These are phyloP conservation scores for Polyploca ridens DNA, from an alignment of 2,888 invertebrate genomes.

Conservation along the genomic window DNA sequence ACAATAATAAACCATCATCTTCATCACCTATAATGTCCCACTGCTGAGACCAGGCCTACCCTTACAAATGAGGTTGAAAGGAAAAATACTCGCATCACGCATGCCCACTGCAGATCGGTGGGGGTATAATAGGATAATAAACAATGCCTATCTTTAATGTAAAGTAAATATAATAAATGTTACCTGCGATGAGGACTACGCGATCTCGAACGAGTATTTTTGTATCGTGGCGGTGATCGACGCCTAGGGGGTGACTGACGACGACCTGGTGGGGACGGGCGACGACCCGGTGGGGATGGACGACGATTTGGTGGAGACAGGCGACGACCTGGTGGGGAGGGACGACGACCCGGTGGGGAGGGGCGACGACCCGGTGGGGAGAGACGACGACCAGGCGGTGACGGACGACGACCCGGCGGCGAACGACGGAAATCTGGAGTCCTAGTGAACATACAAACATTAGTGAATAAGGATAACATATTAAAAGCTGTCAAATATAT, in stretches of 20 bases:
- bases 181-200: slow-evolving; percentile 25
- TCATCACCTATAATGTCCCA: too few relatives aligned
- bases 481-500: too few relatives aligned
- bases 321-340: slow-evolving; percentile 22
- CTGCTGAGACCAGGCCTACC: too few relatives aligned
- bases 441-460: background rate
- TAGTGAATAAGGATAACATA: too few relatives aligned
- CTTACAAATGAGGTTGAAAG: too few relatives aligned
- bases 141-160: too few relatives aligned
- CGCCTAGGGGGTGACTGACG: slow-evolving; percentile 24
- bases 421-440: slow-evolving; percentile 20
- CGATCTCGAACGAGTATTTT: slow-evolving; percentile 24
- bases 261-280: slow-evolving; percentile 22
- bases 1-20: too few relatives aligned
- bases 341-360: slow-evolving; percentile 23
- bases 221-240: slow-evolving; percentile 27
- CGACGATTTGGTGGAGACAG: slow-evolving; percentile 23
- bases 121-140: too few relatives aligned
- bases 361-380: slow-evolving; percentile 20
- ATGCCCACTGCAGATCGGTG: too few relatives aligned
- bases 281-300: slow-evolving; percentile 21
- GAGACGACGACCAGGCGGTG: slow-evolving; percentile 24
- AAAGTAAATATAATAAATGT: background rate
- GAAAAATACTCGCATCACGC: too few relatives aligned
- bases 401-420: slow-evolving; percentile 24